phyloP scores from a whole-genome alignment of 1,140 invertebrate species.

The Theocolax elegans region DNA sequence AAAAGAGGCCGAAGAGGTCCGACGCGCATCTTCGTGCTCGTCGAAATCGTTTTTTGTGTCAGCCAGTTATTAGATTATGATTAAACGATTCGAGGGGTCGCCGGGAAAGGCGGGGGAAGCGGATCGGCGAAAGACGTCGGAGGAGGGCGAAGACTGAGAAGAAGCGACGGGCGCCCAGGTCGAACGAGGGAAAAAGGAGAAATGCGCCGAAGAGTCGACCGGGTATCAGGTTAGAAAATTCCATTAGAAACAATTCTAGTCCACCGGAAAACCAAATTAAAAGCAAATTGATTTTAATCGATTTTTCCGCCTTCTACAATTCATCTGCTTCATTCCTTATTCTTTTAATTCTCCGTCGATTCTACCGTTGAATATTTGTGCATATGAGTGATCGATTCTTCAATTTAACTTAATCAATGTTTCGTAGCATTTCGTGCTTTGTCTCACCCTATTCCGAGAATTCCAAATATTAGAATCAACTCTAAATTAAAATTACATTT shows the following conservation, averaged over 20 bases:
- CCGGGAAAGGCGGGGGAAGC: background rate
- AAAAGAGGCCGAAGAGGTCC: constrained; percentile 10
- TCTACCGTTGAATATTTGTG: too few relatives aligned
- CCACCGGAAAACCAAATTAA: constrained; percentile 23
- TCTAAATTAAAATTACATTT: too few relatives aligned
- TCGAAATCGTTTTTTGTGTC: constrained; percentile 65
- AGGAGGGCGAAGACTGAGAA: background rate
- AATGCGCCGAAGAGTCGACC: background rate
- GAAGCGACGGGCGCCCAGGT: background rate
- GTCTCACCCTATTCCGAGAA: background rate
- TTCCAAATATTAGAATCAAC: too few relatives aligned
- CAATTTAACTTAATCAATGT: constrained; percentile 10
- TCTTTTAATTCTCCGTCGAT: background rate
- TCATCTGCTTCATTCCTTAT: background rate
- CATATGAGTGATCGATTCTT: background rate
- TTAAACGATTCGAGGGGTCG: constrained; percentile 62
- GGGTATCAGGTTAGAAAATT: constrained; percentile 11
- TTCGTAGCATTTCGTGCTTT: background rate
- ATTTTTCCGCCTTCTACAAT: constrained; percentile 3
- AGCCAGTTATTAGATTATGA: constrained; percentile 68
- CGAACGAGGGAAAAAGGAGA: background rate
- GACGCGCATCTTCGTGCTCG: constrained; percentile 46
- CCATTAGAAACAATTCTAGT: constrained; percentile 18
- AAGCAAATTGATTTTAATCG: constrained; percentile 33
- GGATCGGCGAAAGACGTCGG: too few relatives aligned